Evolutionary conservation across 1,140 invertebrate genomes (phyloP), one percentile per base, ranked within the genome.

Genomic region (Planococcus citri): DNA sequence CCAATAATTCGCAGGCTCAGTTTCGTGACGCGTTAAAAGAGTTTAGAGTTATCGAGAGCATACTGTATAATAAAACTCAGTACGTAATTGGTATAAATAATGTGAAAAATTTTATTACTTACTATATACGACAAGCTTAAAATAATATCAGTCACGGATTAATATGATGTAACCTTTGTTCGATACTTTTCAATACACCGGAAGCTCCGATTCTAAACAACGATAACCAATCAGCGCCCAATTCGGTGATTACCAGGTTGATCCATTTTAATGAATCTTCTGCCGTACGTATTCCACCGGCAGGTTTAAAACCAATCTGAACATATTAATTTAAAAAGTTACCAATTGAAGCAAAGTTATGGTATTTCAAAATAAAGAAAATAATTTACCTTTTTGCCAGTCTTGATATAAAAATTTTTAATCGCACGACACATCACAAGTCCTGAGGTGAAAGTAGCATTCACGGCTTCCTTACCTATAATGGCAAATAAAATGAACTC

Each of bases 131-230:
- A 37, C 33, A 37, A 37, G 14, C 33, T 37, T 8, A 8, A 37
- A 37, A n/a, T n/a, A 37, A 37, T 37, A 37, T 37, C 33, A 37
- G 33, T 37, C 33, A 14, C 33, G 33, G 14, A 14, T 8, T 37
- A 60, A 22, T 60, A 9, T n/a, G 29, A 4, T 29, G 24, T 69
- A 71, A 69, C 10, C 73, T 68, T 27, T 71, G 70, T 22, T 71
- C 85, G 73, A 97, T 88, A 75, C 93, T 87, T 33, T 84, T 84
- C 0, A 99, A 79, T 3, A 98, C 79, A 70, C 88, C 88, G 4
- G 95, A 97, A 22, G 97, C 95, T 27, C 97, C 97, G 74, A 99
- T 92, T 68, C 97, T 84, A 78, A 99, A 99, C 1, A 95, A 78
- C 70, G 87, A 74, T 0, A 97, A 77, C 95, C 95, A 99, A 37